Evolutionary conservation across 2,797 vertebrate species (phyloP).

Genomic region (Trematomus bernacchii): DNA sequence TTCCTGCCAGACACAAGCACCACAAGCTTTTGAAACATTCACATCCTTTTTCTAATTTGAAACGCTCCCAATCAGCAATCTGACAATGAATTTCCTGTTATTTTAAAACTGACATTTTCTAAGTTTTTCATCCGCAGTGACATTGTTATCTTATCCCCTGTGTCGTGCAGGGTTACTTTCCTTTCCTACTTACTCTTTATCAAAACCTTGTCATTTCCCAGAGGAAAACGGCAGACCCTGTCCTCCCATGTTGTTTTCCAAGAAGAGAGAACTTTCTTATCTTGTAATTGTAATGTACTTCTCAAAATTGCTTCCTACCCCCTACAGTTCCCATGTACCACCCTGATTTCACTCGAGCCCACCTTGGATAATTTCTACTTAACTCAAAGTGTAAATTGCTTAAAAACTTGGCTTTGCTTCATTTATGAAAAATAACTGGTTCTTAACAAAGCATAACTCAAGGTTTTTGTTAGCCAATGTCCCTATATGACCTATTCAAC

Average conservation of each 20-base stretch:
- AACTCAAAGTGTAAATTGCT: slow-evolving; percentile 15
- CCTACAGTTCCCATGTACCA: slow-evolving; percentile 54
- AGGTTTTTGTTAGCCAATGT: neutral
- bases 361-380: slow-evolving; percentile 24
- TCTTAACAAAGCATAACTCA: slow-evolving; percentile 13
- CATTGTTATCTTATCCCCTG: slow-evolving; percentile 59
- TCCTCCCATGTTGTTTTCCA: slow-evolving; percentile 67
- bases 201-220: slow-evolving; percentile 65
- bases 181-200: slow-evolving; percentile 61
- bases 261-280: slow-evolving; percentile 74
- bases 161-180: slow-evolving; percentile 36
- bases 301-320: slow-evolving; percentile 70
- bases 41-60: slow-evolving; percentile 39
- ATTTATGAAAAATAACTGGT: neutral
- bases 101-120: slow-evolving; percentile 38
- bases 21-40: slow-evolving; percentile 5
- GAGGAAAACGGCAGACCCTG: slow-evolving; percentile 49
- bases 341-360: slow-evolving; percentile 30
- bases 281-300: slow-evolving; percentile 70
- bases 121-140: slow-evolving; percentile 32
- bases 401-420: slow-evolving; percentile 4
- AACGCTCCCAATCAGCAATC: slow-evolving; percentile 46
- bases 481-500: neutral
- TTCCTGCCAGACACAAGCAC: slow-evolving; percentile 30
- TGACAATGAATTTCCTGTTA: slow-evolving; percentile 46